A percentile compares a stretch with the other conserved stretches of the same genome.
These are phyloP conservation scores for Acleris emargana DNA, from an alignment of 2,888 invertebrate genomes.

Conservation along the genomic window DNA sequence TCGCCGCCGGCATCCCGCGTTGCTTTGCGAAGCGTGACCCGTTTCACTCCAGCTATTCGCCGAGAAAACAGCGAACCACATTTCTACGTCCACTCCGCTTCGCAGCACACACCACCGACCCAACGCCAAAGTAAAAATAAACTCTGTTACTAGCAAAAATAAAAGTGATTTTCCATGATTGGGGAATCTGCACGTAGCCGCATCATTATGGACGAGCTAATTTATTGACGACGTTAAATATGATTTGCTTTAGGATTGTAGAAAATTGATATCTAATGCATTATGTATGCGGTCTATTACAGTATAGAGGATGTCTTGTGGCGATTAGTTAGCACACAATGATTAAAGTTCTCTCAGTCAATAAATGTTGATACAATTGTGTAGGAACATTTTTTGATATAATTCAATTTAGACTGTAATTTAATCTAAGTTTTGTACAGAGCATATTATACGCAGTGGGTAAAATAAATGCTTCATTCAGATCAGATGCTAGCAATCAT, in stretches of 20 bases:
- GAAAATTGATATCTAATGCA: constrained; percentile 11
- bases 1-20: constrained; percentile 48
- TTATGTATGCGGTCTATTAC: neutral
- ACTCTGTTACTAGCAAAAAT: constrained; percentile 60
- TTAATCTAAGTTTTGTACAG: too few relatives aligned
- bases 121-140: constrained; percentile 48
- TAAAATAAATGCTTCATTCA: too few relatives aligned
- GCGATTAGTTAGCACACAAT: too few relatives aligned
- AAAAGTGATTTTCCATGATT: constrained; percentile 61
- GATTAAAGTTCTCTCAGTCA: too few relatives aligned
- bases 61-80: constrained; percentile 70
- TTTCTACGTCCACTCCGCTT: constrained; percentile 74
- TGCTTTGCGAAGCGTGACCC: constrained; percentile 67
- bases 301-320: neutral
- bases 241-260: constrained; percentile 10
- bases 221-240: constrained; percentile 26
- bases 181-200: constrained; percentile 21
- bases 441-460: too few relatives aligned
- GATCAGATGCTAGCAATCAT: too few relatives aligned
- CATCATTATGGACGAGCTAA: constrained; percentile 28
- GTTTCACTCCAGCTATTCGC: constrained; percentile 82
- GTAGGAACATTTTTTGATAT: too few relatives aligned
- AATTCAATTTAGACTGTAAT: too few relatives aligned
- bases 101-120: constrained; percentile 57
- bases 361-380: too few relatives aligned